Base-by-base conservation (phyloP, 2,797 vertebrate genomes). In the Serranus cabrilla region DNA sequence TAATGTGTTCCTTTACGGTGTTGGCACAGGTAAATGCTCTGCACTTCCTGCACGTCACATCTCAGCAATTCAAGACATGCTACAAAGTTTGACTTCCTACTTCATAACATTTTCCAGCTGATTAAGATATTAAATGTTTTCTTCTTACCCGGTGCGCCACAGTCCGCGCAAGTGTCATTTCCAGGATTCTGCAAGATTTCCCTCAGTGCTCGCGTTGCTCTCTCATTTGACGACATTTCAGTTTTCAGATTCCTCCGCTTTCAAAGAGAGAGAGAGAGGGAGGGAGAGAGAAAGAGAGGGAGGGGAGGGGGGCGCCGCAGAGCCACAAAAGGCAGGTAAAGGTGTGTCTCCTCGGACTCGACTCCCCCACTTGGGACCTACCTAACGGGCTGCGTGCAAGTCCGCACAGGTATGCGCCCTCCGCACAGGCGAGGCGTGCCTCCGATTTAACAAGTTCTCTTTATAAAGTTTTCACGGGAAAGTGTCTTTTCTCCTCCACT, bases 151-250 rank as follows among this genome's bases (percentile, higher is more conserved):
- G 90, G 67, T 0, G 90, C 91, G 14, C 93, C 94, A 25, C 95
- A 96, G 87, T 96, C 95, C 20, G 94, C 95, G 78, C 95, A 96
- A 0, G 50, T 47, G 27, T 87, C 65, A 81, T 95, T 96, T 4
- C 93, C 95, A 14, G 89, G 83, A 5, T 68, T 89, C 0, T 90
- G 93, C 9, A 90, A 84, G 46, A 95, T 78, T 51, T 94, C 93
- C 71, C 76, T 82, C 34, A 96, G 79, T 0, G 83, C 84, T 0
- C 94, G 90, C 0, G 78, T 74, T 1, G 88, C 85, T 70, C 94
- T 86, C 57, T 94, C 91, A 81, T 91, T 94, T n/a, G 67, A 54
- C 23, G 93, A 84, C 93, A 94, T 94, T 51, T 78, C 69, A 45
- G 54, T 10, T 46, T 11, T 17, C 51, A 5, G 57, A 23, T 39